Evolutionary conservation across 64 coral and sea anemone species (phyloP).

Genomic region (Montipora foliosa): DNA sequence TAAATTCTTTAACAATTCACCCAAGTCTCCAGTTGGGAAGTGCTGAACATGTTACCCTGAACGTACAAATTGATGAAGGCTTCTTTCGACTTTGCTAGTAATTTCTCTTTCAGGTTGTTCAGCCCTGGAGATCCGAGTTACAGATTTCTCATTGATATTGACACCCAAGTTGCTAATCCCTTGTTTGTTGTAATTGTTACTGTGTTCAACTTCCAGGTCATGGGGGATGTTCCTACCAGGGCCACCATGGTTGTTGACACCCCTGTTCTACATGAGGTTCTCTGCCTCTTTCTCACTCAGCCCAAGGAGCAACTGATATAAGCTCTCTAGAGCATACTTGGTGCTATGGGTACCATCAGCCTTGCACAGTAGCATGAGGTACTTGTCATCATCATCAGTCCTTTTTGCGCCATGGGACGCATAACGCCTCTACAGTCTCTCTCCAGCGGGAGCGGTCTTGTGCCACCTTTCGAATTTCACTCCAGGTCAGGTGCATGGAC

Average conservation of each 20-base stretch:
- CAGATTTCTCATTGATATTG: slow-evolving; percentile 17
- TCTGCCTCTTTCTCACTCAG: slow-evolving; percentile 28
- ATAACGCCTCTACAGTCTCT: too few relatives aligned
- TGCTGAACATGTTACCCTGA: not conserved
- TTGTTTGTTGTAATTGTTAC: slow-evolving; percentile 64
- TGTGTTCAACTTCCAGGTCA: slow-evolving; percentile 71
- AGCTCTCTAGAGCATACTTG: slow-evolving; percentile 60
- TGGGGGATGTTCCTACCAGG: slow-evolving; percentile 23
- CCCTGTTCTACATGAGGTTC: slow-evolving; percentile 52
- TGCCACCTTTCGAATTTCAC: too few relatives aligned
- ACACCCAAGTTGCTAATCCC: slow-evolving; percentile 48
- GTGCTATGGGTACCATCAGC: slow-evolving; percentile 46
- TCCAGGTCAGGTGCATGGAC: too few relatives aligned
- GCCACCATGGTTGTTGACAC: slow-evolving; percentile 50
- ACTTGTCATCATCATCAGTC: too few relatives aligned
- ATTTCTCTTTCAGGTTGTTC: too few relatives aligned
- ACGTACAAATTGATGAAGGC: too few relatives aligned
- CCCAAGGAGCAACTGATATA: slow-evolving; percentile 37
- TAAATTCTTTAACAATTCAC: slow-evolving; percentile 30
- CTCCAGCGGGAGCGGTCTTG: too few relatives aligned
- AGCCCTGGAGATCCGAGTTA: too few relatives aligned
- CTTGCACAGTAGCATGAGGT: slow-evolving; percentile 12
- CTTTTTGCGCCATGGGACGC: too few relatives aligned
- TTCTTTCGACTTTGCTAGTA: too few relatives aligned
- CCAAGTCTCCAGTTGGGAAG: slow-evolving; percentile 2